Conservation (phyloP, 2,113 vertebrate genomes). For the Chloroceryle aenea region DNA sequence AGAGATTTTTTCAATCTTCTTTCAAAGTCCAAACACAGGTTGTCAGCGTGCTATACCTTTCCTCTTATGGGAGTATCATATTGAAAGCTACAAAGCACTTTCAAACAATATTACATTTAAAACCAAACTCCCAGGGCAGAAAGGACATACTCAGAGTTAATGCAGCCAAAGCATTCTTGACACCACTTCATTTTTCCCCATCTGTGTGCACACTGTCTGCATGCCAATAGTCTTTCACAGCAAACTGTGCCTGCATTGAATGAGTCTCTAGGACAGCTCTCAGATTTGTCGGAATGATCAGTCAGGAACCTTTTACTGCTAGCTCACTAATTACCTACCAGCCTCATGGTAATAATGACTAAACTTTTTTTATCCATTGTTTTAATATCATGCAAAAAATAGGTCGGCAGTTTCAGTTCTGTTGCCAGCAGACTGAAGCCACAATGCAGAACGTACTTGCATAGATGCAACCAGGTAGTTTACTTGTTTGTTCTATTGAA, state of each 20-base stretch:
- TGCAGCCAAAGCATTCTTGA: conserved; percentile 5
- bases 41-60: neutral
- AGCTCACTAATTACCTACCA: neutral
- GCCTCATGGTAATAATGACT: neutral
- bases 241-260: neutral
- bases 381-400: neutral
- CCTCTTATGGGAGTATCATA: neutral
- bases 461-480: neutral
- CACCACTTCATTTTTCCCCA: conserved; percentile 3
- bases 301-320: neutral
- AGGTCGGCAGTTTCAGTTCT: neutral
- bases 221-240: neutral
- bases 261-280: neutral
- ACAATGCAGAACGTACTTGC: neutral
- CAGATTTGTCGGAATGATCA: neutral
- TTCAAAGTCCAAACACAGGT: neutral
- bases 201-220: neutral
- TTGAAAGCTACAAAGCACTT: neutral
- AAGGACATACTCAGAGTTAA: conserved; percentile 25
- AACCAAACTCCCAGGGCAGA: neutral
- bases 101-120: neutral
- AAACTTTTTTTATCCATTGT: neutral
- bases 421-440: neutral
- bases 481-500: neutral
- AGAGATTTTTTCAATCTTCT: neutral